Evolutionary conservation across 2,888 invertebrate genomes (phyloP).

Genomic region (Pristionchus fissidentatus): DNA sequence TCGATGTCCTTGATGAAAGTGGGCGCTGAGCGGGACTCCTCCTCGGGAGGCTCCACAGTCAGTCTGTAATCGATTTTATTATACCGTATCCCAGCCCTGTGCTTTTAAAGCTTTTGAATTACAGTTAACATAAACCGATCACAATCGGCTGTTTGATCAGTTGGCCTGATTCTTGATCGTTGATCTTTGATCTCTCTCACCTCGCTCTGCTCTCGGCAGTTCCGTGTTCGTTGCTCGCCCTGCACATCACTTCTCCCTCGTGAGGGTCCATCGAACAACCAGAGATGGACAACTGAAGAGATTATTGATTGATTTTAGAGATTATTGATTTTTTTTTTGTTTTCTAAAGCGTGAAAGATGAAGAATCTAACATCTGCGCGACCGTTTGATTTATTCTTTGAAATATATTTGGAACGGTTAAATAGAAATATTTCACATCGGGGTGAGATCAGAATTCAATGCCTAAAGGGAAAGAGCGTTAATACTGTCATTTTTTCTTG

Average conservation of each 20-base stretch:
- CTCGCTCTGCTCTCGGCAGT: conserved; percentile 84
- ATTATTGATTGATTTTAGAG: too few relatives aligned
- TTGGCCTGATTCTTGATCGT: background rate
- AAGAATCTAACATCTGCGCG: too few relatives aligned
- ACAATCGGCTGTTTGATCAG: background rate
- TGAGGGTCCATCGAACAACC: conserved; percentile 66
- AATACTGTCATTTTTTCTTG: too few relatives aligned
- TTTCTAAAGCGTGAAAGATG: too few relatives aligned
- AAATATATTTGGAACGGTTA: too few relatives aligned
- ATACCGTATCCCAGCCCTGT: too few relatives aligned
- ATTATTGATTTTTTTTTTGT: background rate
- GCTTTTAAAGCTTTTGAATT: too few relatives aligned
- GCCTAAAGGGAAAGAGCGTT: too few relatives aligned
- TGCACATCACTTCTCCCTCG: conserved; percentile 77
- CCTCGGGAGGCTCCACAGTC: conserved; percentile 81
- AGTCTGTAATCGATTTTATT: background rate
- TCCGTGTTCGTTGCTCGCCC: conserved; percentile 78
- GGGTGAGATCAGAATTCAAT: too few relatives aligned
- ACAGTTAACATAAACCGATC: background rate
- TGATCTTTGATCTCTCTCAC: conserved; percentile 12
- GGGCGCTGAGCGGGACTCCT: conserved; percentile 71
- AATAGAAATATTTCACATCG: too few relatives aligned
- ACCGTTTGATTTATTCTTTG: too few relatives aligned
- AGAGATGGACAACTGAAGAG: conserved; percentile 61
- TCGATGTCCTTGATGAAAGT: conserved; percentile 75